Conservation (phyloP, 1,140 invertebrate species). For the Schlechtendalia chinensis region DNA sequence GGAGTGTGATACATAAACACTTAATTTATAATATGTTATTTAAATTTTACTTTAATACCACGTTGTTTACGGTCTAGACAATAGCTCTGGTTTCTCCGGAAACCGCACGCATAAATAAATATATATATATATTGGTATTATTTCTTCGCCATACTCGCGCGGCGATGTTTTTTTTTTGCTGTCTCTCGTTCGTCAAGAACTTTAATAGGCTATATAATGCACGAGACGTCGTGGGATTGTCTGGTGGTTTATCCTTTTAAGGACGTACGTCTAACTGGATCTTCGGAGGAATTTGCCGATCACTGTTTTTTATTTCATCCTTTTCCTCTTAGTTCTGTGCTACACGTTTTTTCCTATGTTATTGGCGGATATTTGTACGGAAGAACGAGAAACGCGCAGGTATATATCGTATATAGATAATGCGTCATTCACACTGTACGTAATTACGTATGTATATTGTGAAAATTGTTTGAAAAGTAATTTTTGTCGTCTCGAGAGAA, state of each 20-base stretch:
- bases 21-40: slow-evolving; percentile 1
- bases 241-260: slow-evolving; percentile 45
- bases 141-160: slow-evolving; percentile 15
- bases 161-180: slow-evolving; percentile 15
- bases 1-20: neutral
- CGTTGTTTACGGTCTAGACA: slow-evolving; percentile 24
- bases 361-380: neutral
- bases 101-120: neutral
- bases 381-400: no score
- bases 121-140: neutral
- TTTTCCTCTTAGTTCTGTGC: neutral
- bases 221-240: slow-evolving; percentile 36
- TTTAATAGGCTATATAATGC: slow-evolving; percentile 34
- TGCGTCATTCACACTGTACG: neutral
- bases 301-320: slow-evolving; percentile 40
- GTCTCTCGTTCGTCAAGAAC: slow-evolving; percentile 33
- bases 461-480: no score
- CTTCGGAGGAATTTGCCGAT: slow-evolving; percentile 18
- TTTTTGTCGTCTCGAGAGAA: no score
- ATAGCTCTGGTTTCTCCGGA: slow-evolving; percentile 16
- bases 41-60: neutral
- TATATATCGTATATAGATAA: neutral
- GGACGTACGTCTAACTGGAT: slow-evolving; percentile 36
- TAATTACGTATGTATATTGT: no score
- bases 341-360: neutral